phyloP scores from a whole-genome alignment of 2,797 vertebrate species.

The Sebastes taczanowskii region DNA sequence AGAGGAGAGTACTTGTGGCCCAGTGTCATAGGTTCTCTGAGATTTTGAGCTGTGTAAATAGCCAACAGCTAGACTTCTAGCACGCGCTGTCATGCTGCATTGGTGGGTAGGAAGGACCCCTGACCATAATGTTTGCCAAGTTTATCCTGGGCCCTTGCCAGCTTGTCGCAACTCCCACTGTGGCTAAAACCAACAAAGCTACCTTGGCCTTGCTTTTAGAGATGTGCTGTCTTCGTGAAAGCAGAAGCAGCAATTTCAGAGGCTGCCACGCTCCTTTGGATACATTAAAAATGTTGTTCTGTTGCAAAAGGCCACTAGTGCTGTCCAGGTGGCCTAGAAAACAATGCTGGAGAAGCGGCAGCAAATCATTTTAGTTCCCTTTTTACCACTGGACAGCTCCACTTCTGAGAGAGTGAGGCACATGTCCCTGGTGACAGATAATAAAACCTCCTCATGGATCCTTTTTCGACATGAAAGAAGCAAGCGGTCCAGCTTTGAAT shows the following conservation, averaged over 20 bases:
- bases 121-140: conserved; percentile 27
- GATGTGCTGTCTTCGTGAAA: neutral
- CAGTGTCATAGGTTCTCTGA: neutral
- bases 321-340: neutral
- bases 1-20: neutral
- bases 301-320: neutral
- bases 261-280: neutral
- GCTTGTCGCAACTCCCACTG: neutral
- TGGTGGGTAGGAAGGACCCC: conserved; percentile 9
- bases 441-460: neutral
- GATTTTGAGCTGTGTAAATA: conserved; percentile 19
- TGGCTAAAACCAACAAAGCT: neutral
- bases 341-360: neutral
- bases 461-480: neutral
- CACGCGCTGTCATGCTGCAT: neutral
- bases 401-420: neutral
- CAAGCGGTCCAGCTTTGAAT: neutral
- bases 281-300: neutral
- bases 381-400: neutral
- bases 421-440: neutral
- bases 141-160: conserved; percentile 17
- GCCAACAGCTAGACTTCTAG: neutral
- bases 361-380: neutral
- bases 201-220: neutral
- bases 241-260: neutral